Evolutionary conservation across 2,113 vertebrate genomes (phyloP), one percentile per base, ranked within the genome.

Genomic region (Ophthalmolycus amberensis): DNA sequence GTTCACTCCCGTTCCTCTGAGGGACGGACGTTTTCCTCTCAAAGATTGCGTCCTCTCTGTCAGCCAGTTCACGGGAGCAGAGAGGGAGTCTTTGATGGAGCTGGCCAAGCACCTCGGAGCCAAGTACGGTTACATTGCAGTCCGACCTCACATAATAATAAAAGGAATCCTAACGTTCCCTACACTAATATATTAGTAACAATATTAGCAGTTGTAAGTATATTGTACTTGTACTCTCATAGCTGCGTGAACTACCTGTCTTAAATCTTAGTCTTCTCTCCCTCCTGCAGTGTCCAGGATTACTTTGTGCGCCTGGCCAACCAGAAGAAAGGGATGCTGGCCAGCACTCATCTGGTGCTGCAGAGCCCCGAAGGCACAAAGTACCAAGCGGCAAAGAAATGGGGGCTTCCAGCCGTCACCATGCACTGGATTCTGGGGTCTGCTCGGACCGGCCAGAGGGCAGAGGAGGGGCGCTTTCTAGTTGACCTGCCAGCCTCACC

Each of bases 381-480:
- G 91, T 99, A 98, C 54, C 96, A 98, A 87, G 98, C 97, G 56
- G 96, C 98, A 0, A 97, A 97, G 92, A 99, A 97, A 84, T 99
- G 98, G 98, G 94, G 95, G 70, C 94, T 99, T 48, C 98, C 98
- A 0, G 97, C 98, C 0, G 95, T 99, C 59, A 96, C 94, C 18
- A 88, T 95, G 89, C 88, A 85, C 72, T 99, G 98, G 98, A 95
- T 99, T 12, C 89, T 99, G 62, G 94, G 97, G 75, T 96, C 96
- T 32, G 97, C 96, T 56, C 95, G 91, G 62, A 95, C 66, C 1
- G 98, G 98, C 52, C 91, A 84, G 71, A 96, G 79, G 83, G 97
- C 94, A 5, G 91, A 95, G 3, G 98, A 99, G 91, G 94, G 60
- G 65, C 93, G 81, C 32, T 99, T 96, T 90, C 91, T 97, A 58